Percentiles rank a stretch among this genome's conserved stretches.
These are phyloP conservation scores for Drosophila tristis DNA, from an alignment of 1,140 invertebrate genomes.

Conservation along the genomic window DNA sequence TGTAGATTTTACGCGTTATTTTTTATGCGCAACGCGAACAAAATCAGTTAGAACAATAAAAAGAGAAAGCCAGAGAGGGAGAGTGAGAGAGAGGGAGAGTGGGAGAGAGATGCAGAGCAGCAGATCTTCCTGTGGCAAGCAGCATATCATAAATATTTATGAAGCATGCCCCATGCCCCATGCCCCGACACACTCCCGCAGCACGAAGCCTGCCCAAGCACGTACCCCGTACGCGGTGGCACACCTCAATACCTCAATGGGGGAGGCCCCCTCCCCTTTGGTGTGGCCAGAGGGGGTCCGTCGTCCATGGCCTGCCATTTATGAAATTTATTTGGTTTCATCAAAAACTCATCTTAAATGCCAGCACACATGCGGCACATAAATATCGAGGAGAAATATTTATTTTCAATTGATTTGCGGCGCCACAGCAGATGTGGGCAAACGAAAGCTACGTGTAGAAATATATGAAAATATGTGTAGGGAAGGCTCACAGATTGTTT, in stretches of 20 bases:
- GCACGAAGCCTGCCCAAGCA: slow-evolving; percentile 15
- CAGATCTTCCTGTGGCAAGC: slow-evolving; percentile 16
- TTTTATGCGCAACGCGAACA: slow-evolving; percentile 29
- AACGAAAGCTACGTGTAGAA: too few species aligned
- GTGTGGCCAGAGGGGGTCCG: too few species aligned
- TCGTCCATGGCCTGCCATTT: slow-evolving; percentile 12
- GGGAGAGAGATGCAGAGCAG: slow-evolving; percentile 12
- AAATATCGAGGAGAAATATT: slow-evolving; percentile 41
- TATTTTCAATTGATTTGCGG: slow-evolving; percentile 62
- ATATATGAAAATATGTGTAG: too few species aligned
- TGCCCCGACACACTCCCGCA: slow-evolving; percentile 1
- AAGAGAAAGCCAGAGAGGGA: not conserved
- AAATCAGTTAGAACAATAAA: slow-evolving; percentile 51
- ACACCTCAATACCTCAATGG: slow-evolving; percentile 7
- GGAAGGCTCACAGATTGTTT: too few species aligned
- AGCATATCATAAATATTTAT: slow-evolving; percentile 77
- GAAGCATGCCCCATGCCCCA: slow-evolving; percentile 41
- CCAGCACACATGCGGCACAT: slow-evolving; percentile 72
- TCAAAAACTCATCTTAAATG: slow-evolving; percentile 75
- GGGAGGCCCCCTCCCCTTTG: too few species aligned
- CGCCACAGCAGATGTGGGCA: not conserved
- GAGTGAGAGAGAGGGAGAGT: too few species aligned
- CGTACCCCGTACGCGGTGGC: slow-evolving; percentile 23
- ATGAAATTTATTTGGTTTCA: slow-evolving; percentile 64
- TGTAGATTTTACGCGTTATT: slow-evolving; percentile 27